phyloP scores from a whole-genome alignment of 2,888 invertebrate species.

The Sinopyrophorus schimmeli region DNA sequence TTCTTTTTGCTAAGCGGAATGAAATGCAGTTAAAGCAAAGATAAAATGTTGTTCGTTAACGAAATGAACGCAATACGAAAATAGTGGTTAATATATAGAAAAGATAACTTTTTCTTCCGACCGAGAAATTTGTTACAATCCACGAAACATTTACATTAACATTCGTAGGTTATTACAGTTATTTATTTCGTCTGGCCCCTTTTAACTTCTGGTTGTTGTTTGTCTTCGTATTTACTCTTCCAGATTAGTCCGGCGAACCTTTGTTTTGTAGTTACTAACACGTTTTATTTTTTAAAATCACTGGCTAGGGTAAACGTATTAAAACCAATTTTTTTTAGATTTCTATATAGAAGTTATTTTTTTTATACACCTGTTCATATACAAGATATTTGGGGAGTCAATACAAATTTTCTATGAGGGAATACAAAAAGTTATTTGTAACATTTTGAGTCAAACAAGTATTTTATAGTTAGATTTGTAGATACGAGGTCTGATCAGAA shows the following conservation, averaged over 20 bases:
- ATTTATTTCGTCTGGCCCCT: slow-evolving; percentile 55
- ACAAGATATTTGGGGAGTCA: too few species aligned
- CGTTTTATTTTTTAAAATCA: background rate
- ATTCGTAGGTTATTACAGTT: slow-evolving; percentile 48
- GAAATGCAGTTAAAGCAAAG: slow-evolving; percentile 19
- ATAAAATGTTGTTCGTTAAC: slow-evolving; percentile 21
- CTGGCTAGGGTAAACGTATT: too few species aligned
- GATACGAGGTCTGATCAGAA: too few species aligned
- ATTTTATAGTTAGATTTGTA: too few species aligned
- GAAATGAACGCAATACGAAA: slow-evolving; percentile 25
- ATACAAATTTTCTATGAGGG: too few species aligned
- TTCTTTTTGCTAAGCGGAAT: slow-evolving; percentile 36
- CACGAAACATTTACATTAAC: slow-evolving; percentile 55
- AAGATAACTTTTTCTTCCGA: slow-evolving; percentile 54
- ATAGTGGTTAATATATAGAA: slow-evolving; percentile 34
- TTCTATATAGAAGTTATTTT: too few species aligned
- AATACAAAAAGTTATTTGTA: too few species aligned
- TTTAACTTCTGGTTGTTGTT: slow-evolving; percentile 50
- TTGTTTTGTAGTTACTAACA: slow-evolving; percentile 6
- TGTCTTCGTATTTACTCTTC: slow-evolving; percentile 40
- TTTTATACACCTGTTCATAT: too few species aligned
- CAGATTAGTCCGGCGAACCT: slow-evolving; percentile 21
- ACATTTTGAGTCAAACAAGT: too few species aligned
- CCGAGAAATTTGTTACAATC: slow-evolving; percentile 55
- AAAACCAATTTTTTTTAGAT: too few species aligned